phyloP scores from a whole-genome alignment of 2,113 vertebrate genomes.

The Heliornis fulica region DNA sequence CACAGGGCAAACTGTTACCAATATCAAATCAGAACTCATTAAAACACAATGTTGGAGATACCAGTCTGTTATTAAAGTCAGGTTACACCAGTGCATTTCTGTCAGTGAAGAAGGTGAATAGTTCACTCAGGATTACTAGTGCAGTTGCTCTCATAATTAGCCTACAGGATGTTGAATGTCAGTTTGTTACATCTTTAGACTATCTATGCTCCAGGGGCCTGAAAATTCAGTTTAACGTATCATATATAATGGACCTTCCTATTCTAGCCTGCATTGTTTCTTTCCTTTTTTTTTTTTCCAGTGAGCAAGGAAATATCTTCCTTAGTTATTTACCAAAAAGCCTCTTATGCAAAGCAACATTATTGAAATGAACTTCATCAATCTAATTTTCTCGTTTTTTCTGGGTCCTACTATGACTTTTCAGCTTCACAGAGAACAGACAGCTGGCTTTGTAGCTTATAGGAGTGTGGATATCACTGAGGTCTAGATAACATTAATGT shows the following conservation, averaged over 20 bases:
- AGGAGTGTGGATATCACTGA: conserved; percentile 25
- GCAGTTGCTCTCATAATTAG: conserved; percentile 65
- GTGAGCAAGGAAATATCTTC: not conserved
- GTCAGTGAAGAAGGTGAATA: conserved; percentile 68
- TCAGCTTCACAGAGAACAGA: conserved; percentile 12
- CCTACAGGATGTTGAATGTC: conserved; percentile 36
- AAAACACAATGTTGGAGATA: conserved; percentile 40
- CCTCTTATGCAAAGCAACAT: not conserved
- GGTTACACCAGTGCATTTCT: conserved; percentile 55
- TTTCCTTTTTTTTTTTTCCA: not conserved
- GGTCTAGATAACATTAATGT: conserved; percentile 22
- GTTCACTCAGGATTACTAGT: conserved; percentile 61
- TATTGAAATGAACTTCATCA: conserved; percentile 8
- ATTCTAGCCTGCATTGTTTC: not conserved
- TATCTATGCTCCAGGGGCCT: not conserved
- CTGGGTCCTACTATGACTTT: not conserved
- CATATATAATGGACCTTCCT: not conserved
- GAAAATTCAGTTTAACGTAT: conserved; percentile 17
- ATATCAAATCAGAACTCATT: conserved; percentile 71
- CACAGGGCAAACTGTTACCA: conserved; percentile 61
- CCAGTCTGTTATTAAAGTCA: conserved; percentile 59
- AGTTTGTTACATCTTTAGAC: not conserved
- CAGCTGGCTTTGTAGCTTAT: conserved; percentile 10
- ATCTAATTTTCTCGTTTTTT: conserved; percentile 17
- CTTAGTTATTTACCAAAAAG: not conserved